Conservation (phyloP, 2,797 vertebrate genomes). For the Gallinago solitaria region DNA sequence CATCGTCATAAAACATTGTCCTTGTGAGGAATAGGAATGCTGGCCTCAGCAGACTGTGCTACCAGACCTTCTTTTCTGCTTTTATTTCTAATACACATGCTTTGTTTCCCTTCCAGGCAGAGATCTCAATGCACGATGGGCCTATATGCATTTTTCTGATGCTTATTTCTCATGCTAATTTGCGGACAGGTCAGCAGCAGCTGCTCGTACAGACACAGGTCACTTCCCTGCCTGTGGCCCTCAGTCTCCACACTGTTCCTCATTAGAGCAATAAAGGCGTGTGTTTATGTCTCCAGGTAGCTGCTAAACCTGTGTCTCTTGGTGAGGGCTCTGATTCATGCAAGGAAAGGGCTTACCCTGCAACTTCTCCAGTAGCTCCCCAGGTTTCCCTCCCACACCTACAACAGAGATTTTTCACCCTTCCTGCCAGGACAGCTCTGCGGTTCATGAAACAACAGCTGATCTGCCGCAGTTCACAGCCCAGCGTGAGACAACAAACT, state of each 20-base stretch:
- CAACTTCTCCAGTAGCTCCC: slow-evolving; percentile 51
- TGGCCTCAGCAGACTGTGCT: not conserved
- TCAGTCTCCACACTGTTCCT: not conserved
- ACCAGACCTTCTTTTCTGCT: not conserved
- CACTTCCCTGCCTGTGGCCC: not conserved
- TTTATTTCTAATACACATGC: not conserved
- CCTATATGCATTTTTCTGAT: not conserved
- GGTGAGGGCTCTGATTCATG: not conserved
- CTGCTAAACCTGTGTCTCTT: not conserved
- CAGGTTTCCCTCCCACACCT: slow-evolving; percentile 42
- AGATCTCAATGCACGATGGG: not conserved
- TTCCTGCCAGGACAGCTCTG: slow-evolving; percentile 19
- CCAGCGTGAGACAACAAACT: not conserved
- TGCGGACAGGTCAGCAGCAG: not conserved
- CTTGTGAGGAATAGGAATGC: not conserved
- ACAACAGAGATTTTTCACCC: not conserved
- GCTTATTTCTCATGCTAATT: not conserved
- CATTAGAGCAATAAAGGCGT: not conserved
- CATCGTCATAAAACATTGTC: not conserved
- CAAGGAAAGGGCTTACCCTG: slow-evolving; percentile 50
- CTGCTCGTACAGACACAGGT: not conserved
- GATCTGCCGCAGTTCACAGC: not conserved
- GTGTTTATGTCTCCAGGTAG: not conserved
- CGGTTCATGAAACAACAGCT: not conserved
- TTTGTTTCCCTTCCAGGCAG: not conserved